These are phyloP conservation scores for Ornithoptera alexandrae DNA, from an alignment of 2,888 invertebrate genomes.

Conservation along the genomic window DNA sequence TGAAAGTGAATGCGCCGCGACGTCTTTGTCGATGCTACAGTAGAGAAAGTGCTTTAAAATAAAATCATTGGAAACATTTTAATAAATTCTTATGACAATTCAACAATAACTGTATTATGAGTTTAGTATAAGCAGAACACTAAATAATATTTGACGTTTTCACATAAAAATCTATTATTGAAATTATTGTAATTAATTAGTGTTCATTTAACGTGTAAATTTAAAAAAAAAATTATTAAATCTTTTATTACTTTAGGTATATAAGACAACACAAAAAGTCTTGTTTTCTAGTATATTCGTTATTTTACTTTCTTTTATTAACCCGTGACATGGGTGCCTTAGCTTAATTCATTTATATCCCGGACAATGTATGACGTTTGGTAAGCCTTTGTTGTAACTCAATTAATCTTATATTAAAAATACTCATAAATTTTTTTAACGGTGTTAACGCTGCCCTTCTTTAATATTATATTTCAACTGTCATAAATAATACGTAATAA, in stretches of 20 bases:
- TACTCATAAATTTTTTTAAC: constrained; percentile 15
- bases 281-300: no score
- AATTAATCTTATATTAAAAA: constrained; percentile 19
- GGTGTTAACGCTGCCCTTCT: constrained; percentile 13
- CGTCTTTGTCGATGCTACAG: constrained; percentile 28
- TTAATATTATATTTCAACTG: constrained; percentile 7
- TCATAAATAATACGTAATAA: constrained; percentile 23
- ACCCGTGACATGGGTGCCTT: background rate
- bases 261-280: no score
- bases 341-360: background rate
- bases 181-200: no score
- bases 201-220: no score
- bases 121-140: no score
- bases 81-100: background rate
- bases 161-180: no score
- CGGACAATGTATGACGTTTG: background rate
- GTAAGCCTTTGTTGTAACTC: background rate
- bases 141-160: no score
- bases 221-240: no score
- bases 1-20: constrained; percentile 44
- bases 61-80: background rate
- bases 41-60: background rate
- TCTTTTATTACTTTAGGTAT: no score
- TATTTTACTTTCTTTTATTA: background rate
- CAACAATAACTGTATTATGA: background rate